phyloP scores from a whole-genome alignment of 2,797 vertebrate genomes.

The Epinephelus coioides region DNA sequence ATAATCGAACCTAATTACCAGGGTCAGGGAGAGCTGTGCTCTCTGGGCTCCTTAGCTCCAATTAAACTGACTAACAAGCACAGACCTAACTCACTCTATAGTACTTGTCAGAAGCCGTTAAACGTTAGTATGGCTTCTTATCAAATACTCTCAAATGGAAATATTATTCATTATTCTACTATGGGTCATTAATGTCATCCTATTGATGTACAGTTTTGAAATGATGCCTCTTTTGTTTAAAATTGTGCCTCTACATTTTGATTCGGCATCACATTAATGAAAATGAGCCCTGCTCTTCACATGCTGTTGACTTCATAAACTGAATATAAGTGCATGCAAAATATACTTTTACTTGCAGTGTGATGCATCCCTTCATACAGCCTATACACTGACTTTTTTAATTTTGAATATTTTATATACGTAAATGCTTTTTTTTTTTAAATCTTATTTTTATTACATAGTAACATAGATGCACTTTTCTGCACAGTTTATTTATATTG shows the following conservation, averaged over 20 bases:
- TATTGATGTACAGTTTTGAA: too few relatives aligned
- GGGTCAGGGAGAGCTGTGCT: too few relatives aligned
- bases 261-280: neutral
- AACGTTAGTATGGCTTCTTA: neutral
- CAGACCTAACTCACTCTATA: too few relatives aligned
- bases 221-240: too few relatives aligned
- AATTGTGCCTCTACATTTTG: neutral
- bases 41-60: too few relatives aligned
- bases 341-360: too few relatives aligned
- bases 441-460: neutral
- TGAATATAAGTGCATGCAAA: neutral
- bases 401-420: neutral
- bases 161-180: constrained; percentile 1
- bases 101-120: too few relatives aligned
- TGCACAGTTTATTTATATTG: neutral
- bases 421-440: neutral
- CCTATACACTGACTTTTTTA: neutral
- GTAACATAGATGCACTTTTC: neutral
- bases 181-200: neutral
- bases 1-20: too few relatives aligned
- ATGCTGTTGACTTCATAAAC: neutral
- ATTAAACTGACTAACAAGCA: too few relatives aligned
- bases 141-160: neutral
- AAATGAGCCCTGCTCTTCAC: neutral
- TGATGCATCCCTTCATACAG: neutral